These are phyloP conservation scores for Gnathonemus longibarbis DNA, from an alignment of 2,113 vertebrate species.

Conservation along the genomic window DNA sequence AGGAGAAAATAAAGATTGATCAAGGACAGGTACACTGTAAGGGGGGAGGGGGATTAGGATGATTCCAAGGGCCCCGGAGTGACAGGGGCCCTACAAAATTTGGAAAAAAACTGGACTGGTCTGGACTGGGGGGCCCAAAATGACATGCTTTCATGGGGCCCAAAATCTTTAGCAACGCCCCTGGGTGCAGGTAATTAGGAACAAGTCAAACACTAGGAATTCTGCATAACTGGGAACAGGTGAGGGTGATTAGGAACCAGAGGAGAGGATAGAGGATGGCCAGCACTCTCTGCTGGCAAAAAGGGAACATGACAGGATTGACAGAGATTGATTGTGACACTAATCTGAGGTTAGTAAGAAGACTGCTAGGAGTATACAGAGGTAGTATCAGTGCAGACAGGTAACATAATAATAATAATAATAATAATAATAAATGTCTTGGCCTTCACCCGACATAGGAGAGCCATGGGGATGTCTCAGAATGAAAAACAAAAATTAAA, in stretches of 20 bases:
- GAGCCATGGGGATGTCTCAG: no score
- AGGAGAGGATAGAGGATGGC: background rate
- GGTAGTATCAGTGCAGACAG: background rate
- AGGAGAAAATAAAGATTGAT: background rate
- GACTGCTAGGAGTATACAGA: background rate
- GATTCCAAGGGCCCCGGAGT: no score
- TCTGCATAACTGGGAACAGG: background rate
- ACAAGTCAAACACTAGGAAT: background rate
- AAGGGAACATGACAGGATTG: background rate
- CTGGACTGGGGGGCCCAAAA: no score
- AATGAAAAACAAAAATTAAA: no score
- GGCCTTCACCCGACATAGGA: no score
- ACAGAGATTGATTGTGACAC: background rate
- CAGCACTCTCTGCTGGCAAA: background rate
- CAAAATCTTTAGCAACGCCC: no score
- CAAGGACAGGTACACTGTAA: background rate
- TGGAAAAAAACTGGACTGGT: no score
- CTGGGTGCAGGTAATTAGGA: background rate
- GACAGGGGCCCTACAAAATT: no score
- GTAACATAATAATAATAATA: background rate
- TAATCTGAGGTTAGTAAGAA: background rate
- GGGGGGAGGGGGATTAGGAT: no score
- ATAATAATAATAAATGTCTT: no score
- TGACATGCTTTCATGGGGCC: no score
- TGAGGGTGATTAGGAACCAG: background rate